Evolutionary conservation across 1,140 invertebrate species (phyloP), one percentile per base, ranked within the genome.

Genomic region (Drosophila sechellia): DNA sequence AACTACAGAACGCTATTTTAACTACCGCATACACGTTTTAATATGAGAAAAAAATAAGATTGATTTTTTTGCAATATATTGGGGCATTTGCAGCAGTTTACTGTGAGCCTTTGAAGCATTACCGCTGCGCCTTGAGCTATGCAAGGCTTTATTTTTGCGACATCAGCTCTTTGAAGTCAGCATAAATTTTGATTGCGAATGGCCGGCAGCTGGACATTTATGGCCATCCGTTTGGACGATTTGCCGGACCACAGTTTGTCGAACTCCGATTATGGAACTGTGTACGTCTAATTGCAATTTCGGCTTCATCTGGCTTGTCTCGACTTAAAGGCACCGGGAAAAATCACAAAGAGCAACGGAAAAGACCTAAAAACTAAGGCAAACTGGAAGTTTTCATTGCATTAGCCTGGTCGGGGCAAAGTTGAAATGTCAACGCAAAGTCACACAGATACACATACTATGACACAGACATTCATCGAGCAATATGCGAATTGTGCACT

Each of bases 351-450:
- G 22, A 31, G 10, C 22, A 31, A n/a, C 22, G 52, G 4, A 39
- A 54, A 49, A 27, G 17, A 11, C 35, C 13, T 49, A 50, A 42
- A 63, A 59, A 68, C 61, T 57, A 48, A 37, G 42, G 60, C 40
- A 65, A 65, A 40, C 52, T 75, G 71, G 27, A 57, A 58, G 72
- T 75, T 76, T 55, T 68, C 72, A 76, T 76, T 68, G 73, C 73
- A 76, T 76, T 76, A 59, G 48, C 42, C 73, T 42, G 48, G 17
- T 17, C 42, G 17, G 37, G 40, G 40, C 54, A 76, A 76, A 57
- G 54, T 76, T 76, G 61, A 76, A 76, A 76, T 76, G 73, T 76
- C 73, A 76, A 55, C 61, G 72, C 60, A 76, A 69, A 76, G 72
- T 75, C 73, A 76, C 72, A 76, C 37, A 34, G 42, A 56, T 63